Conservation (phyloP, 1,140 invertebrate species). For the Saccostrea cuccullata region DNA sequence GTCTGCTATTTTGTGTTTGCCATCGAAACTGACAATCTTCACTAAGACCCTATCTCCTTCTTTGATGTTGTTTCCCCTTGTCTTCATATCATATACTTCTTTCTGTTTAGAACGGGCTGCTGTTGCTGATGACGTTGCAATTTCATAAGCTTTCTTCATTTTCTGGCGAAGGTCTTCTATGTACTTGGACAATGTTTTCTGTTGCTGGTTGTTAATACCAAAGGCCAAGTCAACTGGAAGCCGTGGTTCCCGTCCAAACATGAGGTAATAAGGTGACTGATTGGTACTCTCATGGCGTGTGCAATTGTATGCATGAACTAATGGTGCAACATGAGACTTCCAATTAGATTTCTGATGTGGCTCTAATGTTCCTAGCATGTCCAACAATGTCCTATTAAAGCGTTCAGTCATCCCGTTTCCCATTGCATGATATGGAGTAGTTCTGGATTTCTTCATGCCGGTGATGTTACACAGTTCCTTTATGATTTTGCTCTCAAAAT, state of each 20-base stretch:
- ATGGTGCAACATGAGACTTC: slow-evolving; percentile 45
- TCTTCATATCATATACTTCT: not conserved
- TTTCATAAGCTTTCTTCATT: slow-evolving; percentile 4
- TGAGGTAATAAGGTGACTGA: slow-evolving; percentile 49
- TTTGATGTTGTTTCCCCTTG: not conserved
- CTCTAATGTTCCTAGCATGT: slow-evolving; percentile 55
- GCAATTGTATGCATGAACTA: slow-evolving; percentile 53
- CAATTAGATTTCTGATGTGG: slow-evolving; percentile 46
- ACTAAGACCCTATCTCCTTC: not conserved
- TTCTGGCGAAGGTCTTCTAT: not conserved
- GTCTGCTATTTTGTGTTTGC: not conserved
- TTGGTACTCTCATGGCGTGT: slow-evolving; percentile 50
- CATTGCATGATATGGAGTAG: too few species aligned
- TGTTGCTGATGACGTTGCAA: not conserved
- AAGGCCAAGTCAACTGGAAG: slow-evolving; percentile 52
- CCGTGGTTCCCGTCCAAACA: slow-evolving; percentile 54
- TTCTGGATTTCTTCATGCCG: too few species aligned
- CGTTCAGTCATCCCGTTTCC: slow-evolving; percentile 42
- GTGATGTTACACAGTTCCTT: too few species aligned
- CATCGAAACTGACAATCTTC: not conserved
- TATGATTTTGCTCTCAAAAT: too few species aligned
- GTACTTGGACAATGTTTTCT: slow-evolving; percentile 31
- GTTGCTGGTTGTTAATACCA: slow-evolving; percentile 15
- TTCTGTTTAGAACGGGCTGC: not conserved
- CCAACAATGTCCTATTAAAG: slow-evolving; percentile 50